phyloP scores from a whole-genome alignment of 2,888 invertebrate species.

The Xestia sexstrigata region DNA sequence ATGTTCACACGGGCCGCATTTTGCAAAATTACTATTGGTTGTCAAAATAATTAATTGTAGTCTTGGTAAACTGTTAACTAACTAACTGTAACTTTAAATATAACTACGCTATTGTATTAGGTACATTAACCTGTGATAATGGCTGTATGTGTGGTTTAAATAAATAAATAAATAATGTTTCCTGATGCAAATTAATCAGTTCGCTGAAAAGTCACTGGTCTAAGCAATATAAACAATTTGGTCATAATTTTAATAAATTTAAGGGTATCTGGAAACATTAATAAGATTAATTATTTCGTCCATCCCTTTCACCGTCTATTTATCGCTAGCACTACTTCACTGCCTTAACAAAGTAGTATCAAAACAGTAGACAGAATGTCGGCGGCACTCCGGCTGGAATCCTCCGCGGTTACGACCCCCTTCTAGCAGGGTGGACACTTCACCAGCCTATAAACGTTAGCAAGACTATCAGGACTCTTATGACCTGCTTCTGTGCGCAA shows the following conservation, averaged over 20 bases:
- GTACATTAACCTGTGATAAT: no score
- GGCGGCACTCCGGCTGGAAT: slow-evolving; percentile 25
- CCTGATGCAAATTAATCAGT: background rate
- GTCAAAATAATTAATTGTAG: no score
- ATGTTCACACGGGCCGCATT: no score
- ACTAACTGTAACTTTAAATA: no score
- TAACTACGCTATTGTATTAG: no score
- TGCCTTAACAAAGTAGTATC: slow-evolving; percentile 28
- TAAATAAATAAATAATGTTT: no score
- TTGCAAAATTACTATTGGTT: no score
- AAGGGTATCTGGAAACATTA: background rate
- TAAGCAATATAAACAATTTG: background rate
- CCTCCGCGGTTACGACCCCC: slow-evolving; percentile 25
- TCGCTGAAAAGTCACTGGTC: background rate
- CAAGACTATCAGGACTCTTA: slow-evolving; percentile 3
- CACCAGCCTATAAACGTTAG: slow-evolving; percentile 34
- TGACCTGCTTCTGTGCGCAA: slow-evolving; percentile 1
- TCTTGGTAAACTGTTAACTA: no score
- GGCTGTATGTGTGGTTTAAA: no score
- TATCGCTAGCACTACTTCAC: slow-evolving; percentile 6
- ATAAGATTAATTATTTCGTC: background rate
- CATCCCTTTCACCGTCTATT: background rate
- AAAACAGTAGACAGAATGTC: slow-evolving; percentile 55
- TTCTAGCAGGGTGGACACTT: slow-evolving; percentile 7
- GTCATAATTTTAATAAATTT: background rate